Percentiles rank a stretch among this genome's conserved stretches.
These are phyloP conservation scores for Lypha dubia DNA, from an alignment of 2,888 invertebrate genomes.

Conservation along the genomic window DNA sequence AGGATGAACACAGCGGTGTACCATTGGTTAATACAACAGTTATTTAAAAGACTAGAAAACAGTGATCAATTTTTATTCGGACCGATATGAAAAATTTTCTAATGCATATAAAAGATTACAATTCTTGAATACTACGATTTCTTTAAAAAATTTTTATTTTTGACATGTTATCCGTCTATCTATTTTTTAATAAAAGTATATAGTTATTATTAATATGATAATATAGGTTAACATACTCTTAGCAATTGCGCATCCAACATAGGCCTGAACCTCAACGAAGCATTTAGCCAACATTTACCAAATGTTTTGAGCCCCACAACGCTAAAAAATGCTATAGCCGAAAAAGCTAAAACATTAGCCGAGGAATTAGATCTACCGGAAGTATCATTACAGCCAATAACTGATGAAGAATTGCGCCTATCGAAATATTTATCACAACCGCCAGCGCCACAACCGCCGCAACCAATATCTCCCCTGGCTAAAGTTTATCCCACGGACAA, in stretches of 20 bases:
- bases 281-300: slow-evolving; percentile 81
- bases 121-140: no score
- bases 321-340: slow-evolving; percentile 88
- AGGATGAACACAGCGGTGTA: no score
- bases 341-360: slow-evolving; percentile 87
- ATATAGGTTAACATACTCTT: background rate
- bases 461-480: slow-evolving; percentile 58
- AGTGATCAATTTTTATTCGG: no score
- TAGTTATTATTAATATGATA: no score
- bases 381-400: slow-evolving; percentile 77
- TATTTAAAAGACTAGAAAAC: no score
- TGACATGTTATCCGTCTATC: no score
- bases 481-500: slow-evolving; percentile 70
- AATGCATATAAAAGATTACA: no score
- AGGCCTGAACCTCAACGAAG: slow-evolving; percentile 74
- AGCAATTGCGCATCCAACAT: slow-evolving; percentile 56
- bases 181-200: no score
- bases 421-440: slow-evolving; percentile 72
- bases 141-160: no score
- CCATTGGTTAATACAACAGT: no score
- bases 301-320: slow-evolving; percentile 86
- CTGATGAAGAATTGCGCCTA: slow-evolving; percentile 75
- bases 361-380: slow-evolving; percentile 78
- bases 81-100: no score
- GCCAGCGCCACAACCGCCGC: slow-evolving; percentile 61